phyloP scores from a whole-genome alignment of 1,140 invertebrate genomes.

The Holotrichia oblita region DNA sequence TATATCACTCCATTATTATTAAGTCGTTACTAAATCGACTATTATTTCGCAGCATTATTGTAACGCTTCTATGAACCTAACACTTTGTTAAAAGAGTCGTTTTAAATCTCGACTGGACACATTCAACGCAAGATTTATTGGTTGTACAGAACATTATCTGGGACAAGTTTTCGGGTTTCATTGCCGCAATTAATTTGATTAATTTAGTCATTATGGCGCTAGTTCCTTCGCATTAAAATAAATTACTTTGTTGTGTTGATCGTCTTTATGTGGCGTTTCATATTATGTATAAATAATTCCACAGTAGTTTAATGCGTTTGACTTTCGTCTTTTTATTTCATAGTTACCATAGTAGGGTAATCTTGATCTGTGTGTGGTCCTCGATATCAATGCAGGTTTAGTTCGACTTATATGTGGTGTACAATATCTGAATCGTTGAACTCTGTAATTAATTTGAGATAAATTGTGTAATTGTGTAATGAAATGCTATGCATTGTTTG shows the following conservation, averaged over 20 bases:
- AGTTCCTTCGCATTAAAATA: neutral
- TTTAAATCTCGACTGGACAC: too few relatives aligned
- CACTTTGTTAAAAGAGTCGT: too few relatives aligned
- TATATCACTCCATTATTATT: too few relatives aligned
- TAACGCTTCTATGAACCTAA: too few relatives aligned
- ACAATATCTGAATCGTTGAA: slow-evolving; percentile 3
- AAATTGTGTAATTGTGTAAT: neutral
- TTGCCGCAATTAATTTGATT: slow-evolving; percentile 3
- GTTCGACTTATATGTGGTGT: neutral
- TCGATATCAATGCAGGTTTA: neutral
- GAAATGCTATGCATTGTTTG: too few relatives aligned
- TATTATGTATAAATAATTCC: neutral
- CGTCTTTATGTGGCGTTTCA: neutral
- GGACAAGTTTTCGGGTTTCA: neutral
- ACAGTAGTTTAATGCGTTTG: neutral
- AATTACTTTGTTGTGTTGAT: slow-evolving; percentile 8
- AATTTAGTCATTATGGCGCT: neutral
- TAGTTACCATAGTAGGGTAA: too few relatives aligned
- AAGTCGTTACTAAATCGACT: too few relatives aligned
- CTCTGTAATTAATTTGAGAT: neutral
- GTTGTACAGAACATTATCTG: neutral
- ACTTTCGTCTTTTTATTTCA: too few relatives aligned
- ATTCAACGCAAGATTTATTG: slow-evolving; percentile 5
- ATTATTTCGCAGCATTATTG: too few relatives aligned
- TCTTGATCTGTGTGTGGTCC: neutral